Percentiles rank a stretch among this genome's conserved stretches.
These are phyloP conservation scores for Urosaurus nigricauda DNA, from an alignment of 2,797 vertebrate species.

Conservation along the genomic window DNA sequence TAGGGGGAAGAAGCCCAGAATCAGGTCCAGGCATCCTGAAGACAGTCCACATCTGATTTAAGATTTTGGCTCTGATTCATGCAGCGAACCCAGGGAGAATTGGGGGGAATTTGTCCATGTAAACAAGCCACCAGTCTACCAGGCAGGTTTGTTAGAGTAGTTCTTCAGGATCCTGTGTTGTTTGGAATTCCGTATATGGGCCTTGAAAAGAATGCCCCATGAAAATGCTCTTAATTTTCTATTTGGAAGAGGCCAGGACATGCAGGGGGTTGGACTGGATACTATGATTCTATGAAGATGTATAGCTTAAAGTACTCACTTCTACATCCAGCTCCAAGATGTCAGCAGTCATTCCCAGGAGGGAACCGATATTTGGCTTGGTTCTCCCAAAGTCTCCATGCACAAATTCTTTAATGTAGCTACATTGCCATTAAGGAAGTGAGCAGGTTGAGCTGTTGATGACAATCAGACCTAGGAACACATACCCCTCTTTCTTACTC, in stretches of 20 bases:
- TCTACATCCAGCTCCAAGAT: slow-evolving; percentile 97
- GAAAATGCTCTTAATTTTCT: not conserved
- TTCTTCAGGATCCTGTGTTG: not conserved
- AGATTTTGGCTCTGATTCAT: no score
- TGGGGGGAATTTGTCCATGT: no score
- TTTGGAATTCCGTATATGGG: not conserved
- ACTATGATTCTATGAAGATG: no score
- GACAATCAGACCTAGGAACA: not conserved
- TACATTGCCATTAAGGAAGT: slow-evolving; percentile 81
- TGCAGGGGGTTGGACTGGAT: no score
- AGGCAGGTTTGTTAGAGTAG: not conserved
- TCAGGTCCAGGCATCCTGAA: no score
- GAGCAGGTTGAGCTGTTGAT: not conserved
- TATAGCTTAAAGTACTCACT: slow-evolving; percentile 76
- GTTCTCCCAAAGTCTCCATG: slow-evolving; percentile 98
- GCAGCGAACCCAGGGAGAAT: no score
- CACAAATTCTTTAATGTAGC: slow-evolving; percentile 98
- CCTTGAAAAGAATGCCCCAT: not conserved
- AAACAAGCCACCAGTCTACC: not conserved
- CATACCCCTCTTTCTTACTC: not conserved
- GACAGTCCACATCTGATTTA: no score
- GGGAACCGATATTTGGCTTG: slow-evolving; percentile 90
- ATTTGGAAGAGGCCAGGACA: no score
- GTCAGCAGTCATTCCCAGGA: slow-evolving; percentile 89
- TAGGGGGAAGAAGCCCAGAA: no score